Conservation (phyloP, 2,888 invertebrate species). For the Platycnemis pennipes region DNA sequence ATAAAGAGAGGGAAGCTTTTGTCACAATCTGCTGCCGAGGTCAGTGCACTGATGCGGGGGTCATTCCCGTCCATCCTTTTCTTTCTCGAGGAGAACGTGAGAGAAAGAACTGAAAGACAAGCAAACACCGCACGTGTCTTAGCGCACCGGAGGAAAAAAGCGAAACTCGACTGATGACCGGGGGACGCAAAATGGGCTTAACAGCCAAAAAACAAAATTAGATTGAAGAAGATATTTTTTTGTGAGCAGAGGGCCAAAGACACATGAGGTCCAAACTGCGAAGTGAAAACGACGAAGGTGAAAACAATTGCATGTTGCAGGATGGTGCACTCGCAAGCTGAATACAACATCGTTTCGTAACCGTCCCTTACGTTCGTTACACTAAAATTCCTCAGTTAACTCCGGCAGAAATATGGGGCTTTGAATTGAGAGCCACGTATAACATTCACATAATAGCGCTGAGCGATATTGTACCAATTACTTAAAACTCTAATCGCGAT, state of each 20-base stretch:
- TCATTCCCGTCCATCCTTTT: not conserved
- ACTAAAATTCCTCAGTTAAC: too few species aligned
- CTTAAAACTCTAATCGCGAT: too few species aligned
- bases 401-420: too few species aligned
- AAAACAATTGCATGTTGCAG: not conserved
- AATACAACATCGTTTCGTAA: not conserved
- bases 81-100: not conserved
- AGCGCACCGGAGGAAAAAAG: not conserved
- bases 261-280: not conserved
- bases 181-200: not conserved
- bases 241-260: not conserved
- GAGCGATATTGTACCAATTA: too few species aligned
- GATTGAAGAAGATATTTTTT: too few species aligned
- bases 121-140: not conserved
- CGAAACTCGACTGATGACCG: not conserved
- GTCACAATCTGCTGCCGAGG: not conserved
- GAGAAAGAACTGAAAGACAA: not conserved
- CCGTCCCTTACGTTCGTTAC: not conserved
- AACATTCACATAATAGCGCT: too few species aligned
- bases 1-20: not conserved
- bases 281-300: not conserved
- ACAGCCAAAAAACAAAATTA: not conserved
- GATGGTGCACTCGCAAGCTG: not conserved
- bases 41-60: not conserved
- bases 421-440: too few species aligned